Base-by-base conservation (phyloP, 2,113 vertebrate species). In the Calonectris borealis region DNA sequence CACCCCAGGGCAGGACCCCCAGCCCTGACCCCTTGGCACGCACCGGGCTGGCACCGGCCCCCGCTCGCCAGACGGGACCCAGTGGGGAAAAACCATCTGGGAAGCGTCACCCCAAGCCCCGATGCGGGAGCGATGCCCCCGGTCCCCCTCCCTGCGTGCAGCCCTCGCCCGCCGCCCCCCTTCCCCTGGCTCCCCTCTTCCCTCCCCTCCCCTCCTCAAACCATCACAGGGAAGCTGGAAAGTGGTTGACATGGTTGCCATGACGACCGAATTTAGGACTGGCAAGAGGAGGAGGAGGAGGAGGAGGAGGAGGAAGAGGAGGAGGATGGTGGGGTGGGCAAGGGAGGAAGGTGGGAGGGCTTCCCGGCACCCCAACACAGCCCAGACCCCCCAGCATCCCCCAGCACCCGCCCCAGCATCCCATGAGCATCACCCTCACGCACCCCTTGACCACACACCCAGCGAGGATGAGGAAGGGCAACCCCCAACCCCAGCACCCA, bases 241-340 rank as follows among this genome's bases (percentile, higher is more conserved):
- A 98, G 97, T 97, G 97, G 98, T 98, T 98, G 98, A 98, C 97
- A 98, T 95, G 75, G 98, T 98, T 98, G 96, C 98, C 97, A 98
- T 97, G 98, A 93, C 91, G 93, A 98, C 98, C 78, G 90, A 97
- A 98, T 97, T 98, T 97, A 97, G 97, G 98, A 88, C 97, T 89
- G 90, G 95, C 31, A 13, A 96, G 94, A 95, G 95, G 95, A 94
- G 88, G 80, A 88, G 58, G 66, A 48, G 68, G 95, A 94, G 88
- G 80, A 88, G 58, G 66, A 48, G 68, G 40, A 40, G 40, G 40
- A 40, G 11, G 40, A 40, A 40, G 40, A 40, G 40, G 40, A 40
- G 40, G 40, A 40, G 40, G 95, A 76, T 13, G 76, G 61, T 32
- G 55, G 51, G 46, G 85, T 61, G 64, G 46, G 88, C 73, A 85